Evolutionary conservation across 2,797 vertebrate genomes (phyloP).

Genomic region (Smutsia temminckii): DNA sequence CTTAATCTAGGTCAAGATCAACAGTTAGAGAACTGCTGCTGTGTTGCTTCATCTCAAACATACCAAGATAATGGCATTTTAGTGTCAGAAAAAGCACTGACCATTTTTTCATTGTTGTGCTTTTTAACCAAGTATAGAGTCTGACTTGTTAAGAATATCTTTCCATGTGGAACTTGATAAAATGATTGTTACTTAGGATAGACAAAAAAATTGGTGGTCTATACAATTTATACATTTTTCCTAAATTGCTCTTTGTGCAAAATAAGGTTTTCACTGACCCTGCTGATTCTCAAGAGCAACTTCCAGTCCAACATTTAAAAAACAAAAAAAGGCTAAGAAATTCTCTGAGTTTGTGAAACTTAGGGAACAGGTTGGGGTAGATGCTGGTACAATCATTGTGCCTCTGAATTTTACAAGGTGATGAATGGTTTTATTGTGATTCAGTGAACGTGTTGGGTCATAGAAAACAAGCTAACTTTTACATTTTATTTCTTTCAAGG

Average conservation of each 20-base stretch:
- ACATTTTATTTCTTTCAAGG: conserved; percentile 34
- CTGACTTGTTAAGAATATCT: background rate
- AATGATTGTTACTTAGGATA: background rate
- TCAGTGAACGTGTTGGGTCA: background rate
- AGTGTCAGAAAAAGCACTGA: background rate
- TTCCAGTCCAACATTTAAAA: background rate
- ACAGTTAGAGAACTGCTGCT: background rate
- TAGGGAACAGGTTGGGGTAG: background rate
- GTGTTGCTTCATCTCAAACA: background rate
- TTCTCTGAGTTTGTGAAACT: background rate
- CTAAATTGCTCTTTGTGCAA: conserved; percentile 13
- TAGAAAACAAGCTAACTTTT: background rate
- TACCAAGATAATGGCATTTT: background rate
- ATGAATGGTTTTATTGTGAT: conserved; percentile 26
- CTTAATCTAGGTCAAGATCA: background rate
- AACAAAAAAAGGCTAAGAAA: background rate
- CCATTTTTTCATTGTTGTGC: background rate
- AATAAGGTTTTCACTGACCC: background rate
- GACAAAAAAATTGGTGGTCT: background rate
- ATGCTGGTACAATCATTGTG: background rate
- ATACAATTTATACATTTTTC: background rate
- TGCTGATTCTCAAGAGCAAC: background rate
- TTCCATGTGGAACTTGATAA: background rate
- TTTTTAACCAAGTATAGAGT: conserved; percentile 5
- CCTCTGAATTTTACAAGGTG: conserved; percentile 1